Evolutionary conservation across 1,140 invertebrate species (phyloP), one percentile per base, ranked within the genome.

Genomic region (Drosophila bocqueti): DNA sequence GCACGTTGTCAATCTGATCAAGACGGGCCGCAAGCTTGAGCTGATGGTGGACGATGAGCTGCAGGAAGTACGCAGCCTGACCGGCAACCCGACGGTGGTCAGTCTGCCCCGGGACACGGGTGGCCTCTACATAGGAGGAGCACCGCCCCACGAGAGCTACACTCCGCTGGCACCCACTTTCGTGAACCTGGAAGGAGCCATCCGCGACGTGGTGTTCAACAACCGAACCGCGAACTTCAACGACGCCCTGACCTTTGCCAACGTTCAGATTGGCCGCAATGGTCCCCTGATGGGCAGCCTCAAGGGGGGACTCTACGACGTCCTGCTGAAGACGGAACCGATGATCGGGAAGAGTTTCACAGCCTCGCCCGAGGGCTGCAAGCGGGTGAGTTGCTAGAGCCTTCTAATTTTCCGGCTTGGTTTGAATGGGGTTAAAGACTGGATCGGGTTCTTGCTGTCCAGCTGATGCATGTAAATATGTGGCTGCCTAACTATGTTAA

Each of bases 171-270:
- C 91, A 11, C 91, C 92, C 2, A 92, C 89, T 4, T 92, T 93
- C 45, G 79, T 96, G 16, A 93, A 95, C 68, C 94, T 97, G 21
- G 96, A 97, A 79, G 97, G 97, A 34, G 96, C 96, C 8, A 96
- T 98, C 24, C 96, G 95, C 78, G 96, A 98, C 93, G 95, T 96
- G 18, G 95, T 97, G 62, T 95, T 97, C 69, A 96, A 97, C 89
- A 95, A 97, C 75, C 94, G 95, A 10, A 92, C 96, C 13, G 58
- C 97, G 7, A 94, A 94, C 66, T 95, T 97, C 63, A 95, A 96
- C 68, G 93, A 95, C 43, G 95, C 95, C 7, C 83, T 95, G 18
- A 93, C 93, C 10, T 97, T 97, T 85, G 93, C 95, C 60, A 95
- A 95, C 66, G 96, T 95, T 8, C 94, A 95, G 62, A 96, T 97